phyloP scores from a whole-genome alignment of 2,888 invertebrate species.

The Clivina fossor region DNA sequence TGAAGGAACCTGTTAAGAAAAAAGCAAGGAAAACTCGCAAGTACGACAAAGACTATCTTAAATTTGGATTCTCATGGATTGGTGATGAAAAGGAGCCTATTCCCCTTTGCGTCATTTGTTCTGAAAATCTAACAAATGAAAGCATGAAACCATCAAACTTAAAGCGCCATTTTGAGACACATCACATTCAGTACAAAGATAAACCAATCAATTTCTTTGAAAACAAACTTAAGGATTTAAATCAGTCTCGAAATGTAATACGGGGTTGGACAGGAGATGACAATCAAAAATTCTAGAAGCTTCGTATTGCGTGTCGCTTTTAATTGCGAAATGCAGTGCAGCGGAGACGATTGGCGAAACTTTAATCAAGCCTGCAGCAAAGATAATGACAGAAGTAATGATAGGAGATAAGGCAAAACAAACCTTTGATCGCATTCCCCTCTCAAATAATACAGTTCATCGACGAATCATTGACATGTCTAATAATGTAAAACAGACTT shows the following conservation, averaged over 20 bases:
- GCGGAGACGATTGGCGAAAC: neutral
- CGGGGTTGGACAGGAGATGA: neutral
- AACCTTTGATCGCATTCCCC: neutral
- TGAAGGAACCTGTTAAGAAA: neutral
- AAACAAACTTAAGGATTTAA: slow-evolving; percentile 3
- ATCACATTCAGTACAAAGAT: neutral
- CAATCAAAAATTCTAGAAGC: neutral
- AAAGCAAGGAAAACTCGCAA: neutral
- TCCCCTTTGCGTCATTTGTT: neutral
- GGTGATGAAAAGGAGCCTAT: neutral
- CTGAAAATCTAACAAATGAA: neutral
- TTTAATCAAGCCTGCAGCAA: neutral
- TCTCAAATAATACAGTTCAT: neutral
- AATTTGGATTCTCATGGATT: neutral
- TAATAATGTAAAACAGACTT: neutral
- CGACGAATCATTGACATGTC: neutral
- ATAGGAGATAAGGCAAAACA: too few relatives aligned
- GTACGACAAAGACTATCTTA: neutral
- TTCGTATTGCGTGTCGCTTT: neutral
- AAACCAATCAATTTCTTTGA: neutral
- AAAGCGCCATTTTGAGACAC: neutral
- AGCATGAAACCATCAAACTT: neutral
- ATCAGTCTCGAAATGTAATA: neutral
- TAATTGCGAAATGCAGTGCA: neutral
- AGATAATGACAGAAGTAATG: too few relatives aligned